Evolutionary conservation across 2,113 vertebrate genomes (phyloP), one percentile per base, ranked within the genome.

Genomic region (Nicator chloris): DNA sequence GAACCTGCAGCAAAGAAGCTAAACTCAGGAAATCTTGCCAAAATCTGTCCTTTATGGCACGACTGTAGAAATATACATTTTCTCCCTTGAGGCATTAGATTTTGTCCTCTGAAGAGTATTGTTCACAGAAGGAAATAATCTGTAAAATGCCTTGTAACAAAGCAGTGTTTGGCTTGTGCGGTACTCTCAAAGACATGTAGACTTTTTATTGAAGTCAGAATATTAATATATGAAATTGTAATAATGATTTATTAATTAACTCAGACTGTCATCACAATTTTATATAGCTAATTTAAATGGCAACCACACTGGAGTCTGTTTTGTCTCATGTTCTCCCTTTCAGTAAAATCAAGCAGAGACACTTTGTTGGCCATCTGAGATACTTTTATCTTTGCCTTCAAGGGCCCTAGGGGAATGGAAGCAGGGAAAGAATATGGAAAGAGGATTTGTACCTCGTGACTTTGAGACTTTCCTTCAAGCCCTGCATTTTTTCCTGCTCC

Each of bases 331-430:
- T 72, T 95, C 87, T 89, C 37, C n/a, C 68, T 90, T 89, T 93
- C 60, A 90, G 72, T 76, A 84, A 93, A 95, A 78, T 75, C 72
- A 61, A 54, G 78, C 69, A 92, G 68, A 89, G 53, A 76, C 92
- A 83, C 59, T 94, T 96, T 80, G 44, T 73, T 96, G 79, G 88
- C 72, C 86, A 88, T 90, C 56, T 3, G 26, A 92, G 49, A 81
- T 86, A 73, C n/a, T 95, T 97, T 95, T 95, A 95, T 95, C 96
- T 93, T 88, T 94, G 65, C 57, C 60, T 88, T 73, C 63, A 79
- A 68, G 72, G 57, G 92, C 78, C 81, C 75, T 35, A 22, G 40
- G 87, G 86, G 28, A 96, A 92, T 77, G 73, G 66, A 90, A 88
- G 84, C 60, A 73, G 49, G 66, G 71, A 76, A 92, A 83, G 80